Base-by-base conservation (phyloP, 2,113 vertebrate genomes). In the Phrynosoma platyrhinos region DNA sequence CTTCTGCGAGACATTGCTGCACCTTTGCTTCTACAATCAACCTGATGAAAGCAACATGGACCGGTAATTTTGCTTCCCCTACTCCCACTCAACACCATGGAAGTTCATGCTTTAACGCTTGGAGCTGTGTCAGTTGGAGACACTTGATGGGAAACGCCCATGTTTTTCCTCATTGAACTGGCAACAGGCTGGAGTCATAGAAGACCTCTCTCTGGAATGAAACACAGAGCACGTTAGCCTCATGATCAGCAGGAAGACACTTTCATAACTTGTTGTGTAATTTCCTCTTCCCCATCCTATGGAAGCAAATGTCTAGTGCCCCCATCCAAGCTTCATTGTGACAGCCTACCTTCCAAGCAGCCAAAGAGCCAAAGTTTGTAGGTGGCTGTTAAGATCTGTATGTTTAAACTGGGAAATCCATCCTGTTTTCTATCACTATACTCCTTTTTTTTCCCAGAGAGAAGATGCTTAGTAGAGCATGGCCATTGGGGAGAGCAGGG, bases 41-140 rank as follows among this genome's bases (percentile, higher is more conserved):
- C 94, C 96, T 6, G 97, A 98, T 9, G 98, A 98, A 0, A 95
- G 91, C 64, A 97, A 94, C 81, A 98, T 98, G 98, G 98, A 98
- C 87, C 98, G 98, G 92, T 98, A 96, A 98, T 90, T 78, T 32
- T 79, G 55, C 84, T 77, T 16, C 62, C 40, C 52, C 5, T 13
- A 27, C 21, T 53, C n/a, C 40, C 2, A 13, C 68, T 53, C 27
- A 47, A 23, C 42, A 18, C 47, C 6, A 58, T 78, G 55, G 87
- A 69, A 69, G 87, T 69, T 58, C 72, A 27, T 1, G 21, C 47
- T 69, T 68, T 27, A 27, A 4, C 21, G 16, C 64, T 83, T 88
- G 81, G 80, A 83, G n/a, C 81, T 23, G 8, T 83, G 9, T 68
- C 74, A 68, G 42, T 83, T 88, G 80, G 87, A 40, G 74, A 52